phyloP scores from a whole-genome alignment of 2,113 vertebrate genomes.

The Serinus canaria region DNA sequence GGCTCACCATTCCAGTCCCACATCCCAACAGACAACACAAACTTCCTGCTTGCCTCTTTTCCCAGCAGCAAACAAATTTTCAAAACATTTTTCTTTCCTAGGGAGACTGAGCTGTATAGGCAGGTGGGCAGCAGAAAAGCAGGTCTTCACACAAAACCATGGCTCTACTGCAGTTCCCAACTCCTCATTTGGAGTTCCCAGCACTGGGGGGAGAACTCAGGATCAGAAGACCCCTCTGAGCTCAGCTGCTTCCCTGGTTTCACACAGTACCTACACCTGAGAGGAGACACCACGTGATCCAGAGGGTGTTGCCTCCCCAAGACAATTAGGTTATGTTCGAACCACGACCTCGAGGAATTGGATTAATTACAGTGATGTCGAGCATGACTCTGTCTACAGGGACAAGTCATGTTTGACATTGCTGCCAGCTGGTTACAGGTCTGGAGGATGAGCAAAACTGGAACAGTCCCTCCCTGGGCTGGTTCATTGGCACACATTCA shows the following conservation, averaged over 20 bases:
- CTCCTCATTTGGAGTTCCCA: not conserved
- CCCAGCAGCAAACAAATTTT: not conserved
- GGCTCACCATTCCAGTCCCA: not conserved
- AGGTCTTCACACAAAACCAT: not conserved
- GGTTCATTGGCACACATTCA: not conserved
- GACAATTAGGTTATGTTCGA: conserved; percentile 3
- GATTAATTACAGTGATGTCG: conserved; percentile 16
- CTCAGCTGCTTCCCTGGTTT: not conserved
- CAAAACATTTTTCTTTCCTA: not conserved
- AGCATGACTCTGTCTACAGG: conserved; percentile 1
- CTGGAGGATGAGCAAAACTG: not conserved
- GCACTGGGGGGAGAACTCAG: not conserved
- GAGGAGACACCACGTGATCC: not conserved
- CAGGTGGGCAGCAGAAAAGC: not conserved
- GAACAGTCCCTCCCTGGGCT: not conserved
- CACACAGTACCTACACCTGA: not conserved
- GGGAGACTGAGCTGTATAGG: not conserved
- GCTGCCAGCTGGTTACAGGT: conserved; percentile 15
- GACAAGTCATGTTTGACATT: conserved; percentile 14
- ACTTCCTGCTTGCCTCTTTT: not conserved
- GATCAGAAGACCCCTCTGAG: rapidly evolving
- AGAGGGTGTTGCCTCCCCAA: not conserved
- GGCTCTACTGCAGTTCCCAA: not conserved
- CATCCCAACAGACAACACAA: not conserved
- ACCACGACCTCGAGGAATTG: not conserved